Base-by-base conservation (phyloP, 2,113 vertebrate genomes). In the Acanthisitta chloris region DNA sequence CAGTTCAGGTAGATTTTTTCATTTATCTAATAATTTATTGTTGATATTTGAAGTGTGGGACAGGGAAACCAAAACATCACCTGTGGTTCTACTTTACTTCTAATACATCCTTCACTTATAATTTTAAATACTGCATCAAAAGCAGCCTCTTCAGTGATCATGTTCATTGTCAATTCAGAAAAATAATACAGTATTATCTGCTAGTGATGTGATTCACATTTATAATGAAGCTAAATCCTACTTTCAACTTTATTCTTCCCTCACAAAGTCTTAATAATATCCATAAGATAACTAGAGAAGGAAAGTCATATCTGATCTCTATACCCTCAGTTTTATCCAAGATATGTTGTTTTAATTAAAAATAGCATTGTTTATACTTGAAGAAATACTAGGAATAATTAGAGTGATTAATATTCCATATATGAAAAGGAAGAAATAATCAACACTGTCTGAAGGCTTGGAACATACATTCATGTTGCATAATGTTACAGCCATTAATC, bases 111-210 rank as follows among this genome's bases (percentile, higher is more conserved):
- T 52, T 94, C 81, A 95, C 54, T 97, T 88, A 58, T 1, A 3
- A 81, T 90, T 96, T 97, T 97, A 97, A 97, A 97, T 83, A 91
- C 62, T 67, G 13, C 70, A 96, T 97, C 73, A 96, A 94, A 95
- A 59, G 76, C 45, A 96, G 66, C 38, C 73, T 97, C 81, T 93
- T 97, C 92, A 96, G 90, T 89, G 81, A 96, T 92, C 33, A 1
- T 90, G 61, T 62, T 98, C 94, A 96, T 94, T 97, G 71, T 94
- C 89, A 97, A 96, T 95, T 92, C 40, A 95, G 92, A 96, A 97
- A 98, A 98, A 97, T 96, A 97, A 95, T 94, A 90, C 46, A 83
- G 66, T 54, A 94, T 96, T 98, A 97, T 96, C 88, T 96, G 79
- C 59, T 90, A 84, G 88, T 57, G 57, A 94, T 96, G 76, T 96